Percentiles rank a stretch among this genome's conserved stretches.
Evolutionary conservation across 1,140 invertebrate genomes (phyloP).

Genomic region (Trachymyrmex septentrionalis): DNA sequence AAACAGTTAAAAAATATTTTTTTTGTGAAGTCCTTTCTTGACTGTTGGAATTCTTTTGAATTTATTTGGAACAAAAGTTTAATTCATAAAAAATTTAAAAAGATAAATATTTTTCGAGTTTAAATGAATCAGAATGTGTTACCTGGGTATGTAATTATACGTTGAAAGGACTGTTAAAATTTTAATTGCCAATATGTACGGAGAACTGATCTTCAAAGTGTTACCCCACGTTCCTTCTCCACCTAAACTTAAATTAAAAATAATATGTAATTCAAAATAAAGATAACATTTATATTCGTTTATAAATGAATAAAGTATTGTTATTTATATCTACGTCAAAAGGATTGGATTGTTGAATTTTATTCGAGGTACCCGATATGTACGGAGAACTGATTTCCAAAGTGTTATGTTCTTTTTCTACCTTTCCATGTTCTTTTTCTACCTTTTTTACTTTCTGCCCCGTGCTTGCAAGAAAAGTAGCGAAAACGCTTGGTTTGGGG

Average conservation of each 20-base stretch:
- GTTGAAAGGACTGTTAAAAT: too few relatives aligned
- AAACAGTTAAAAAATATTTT: too few relatives aligned
- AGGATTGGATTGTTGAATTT: background rate
- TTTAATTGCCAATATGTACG: background rate
- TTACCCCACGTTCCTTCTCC: background rate
- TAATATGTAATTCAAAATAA: too few relatives aligned
- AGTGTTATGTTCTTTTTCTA: background rate
- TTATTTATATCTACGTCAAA: background rate
- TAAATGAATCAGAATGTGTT: too few relatives aligned
- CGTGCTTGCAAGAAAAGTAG: conserved; percentile 22
- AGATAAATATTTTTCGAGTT: too few relatives aligned
- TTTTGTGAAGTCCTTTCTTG: too few relatives aligned
- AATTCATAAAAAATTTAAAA: too few relatives aligned
- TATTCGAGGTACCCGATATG: conserved; percentile 9
- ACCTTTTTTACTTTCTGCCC: conserved; percentile 23
- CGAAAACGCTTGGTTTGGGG: conserved; percentile 42
- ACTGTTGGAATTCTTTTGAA: too few relatives aligned
- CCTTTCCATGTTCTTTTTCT: background rate
- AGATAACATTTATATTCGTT: too few relatives aligned
- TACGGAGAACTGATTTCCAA: conserved; percentile 16
- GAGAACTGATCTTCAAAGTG: conserved; percentile 9
- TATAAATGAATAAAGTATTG: too few relatives aligned
- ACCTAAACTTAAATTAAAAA: background rate
- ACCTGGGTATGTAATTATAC: background rate
- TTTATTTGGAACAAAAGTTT: too few relatives aligned